Conservation (phyloP, 2,113 vertebrate species). For the Paramisgurnus dabryanus region DNA sequence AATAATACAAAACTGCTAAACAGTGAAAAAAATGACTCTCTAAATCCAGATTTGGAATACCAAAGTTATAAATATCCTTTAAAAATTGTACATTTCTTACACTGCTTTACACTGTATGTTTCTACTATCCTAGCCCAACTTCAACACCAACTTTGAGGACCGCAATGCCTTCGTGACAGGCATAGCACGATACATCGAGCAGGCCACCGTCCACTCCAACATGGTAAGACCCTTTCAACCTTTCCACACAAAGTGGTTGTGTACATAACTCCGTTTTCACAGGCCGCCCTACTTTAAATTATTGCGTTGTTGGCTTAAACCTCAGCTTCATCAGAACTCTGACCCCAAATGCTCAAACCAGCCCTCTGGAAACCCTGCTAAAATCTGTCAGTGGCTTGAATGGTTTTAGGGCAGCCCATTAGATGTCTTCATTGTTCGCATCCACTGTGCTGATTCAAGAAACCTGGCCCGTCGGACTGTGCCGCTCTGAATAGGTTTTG, state of each 20-base stretch:
- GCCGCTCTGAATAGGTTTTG: constrained; percentile 24
- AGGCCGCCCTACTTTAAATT: not conserved
- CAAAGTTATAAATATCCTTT: too few species aligned
- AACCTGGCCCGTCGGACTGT: constrained; percentile 31
- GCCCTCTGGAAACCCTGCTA: constrained; percentile 8
- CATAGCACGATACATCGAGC: constrained; percentile 97
- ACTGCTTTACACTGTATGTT: not conserved
- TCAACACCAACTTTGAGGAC: constrained; percentile 99
- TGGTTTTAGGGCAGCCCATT: constrained; percentile 1
- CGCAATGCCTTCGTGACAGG: constrained; percentile 98
- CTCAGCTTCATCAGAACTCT: not conserved
- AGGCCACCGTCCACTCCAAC: constrained; percentile 95
- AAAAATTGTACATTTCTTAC: not conserved
- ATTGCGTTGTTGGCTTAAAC: not conserved
- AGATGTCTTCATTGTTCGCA: constrained; percentile 33
- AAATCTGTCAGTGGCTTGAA: constrained; percentile 30
- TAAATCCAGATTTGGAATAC: too few species aligned
- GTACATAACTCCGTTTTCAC: not conserved
- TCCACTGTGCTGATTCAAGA: not conserved
- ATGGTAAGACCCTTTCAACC: constrained; percentile 78
- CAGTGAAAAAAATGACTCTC: not conserved
- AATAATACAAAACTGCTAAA: too few species aligned
- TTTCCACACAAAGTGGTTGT: not conserved
- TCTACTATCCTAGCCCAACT: constrained; percentile 85
- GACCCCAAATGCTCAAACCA: not conserved